Base-by-base conservation (phyloP, 2,797 vertebrate species). In the Enteromius unitaeniatus region DNA sequence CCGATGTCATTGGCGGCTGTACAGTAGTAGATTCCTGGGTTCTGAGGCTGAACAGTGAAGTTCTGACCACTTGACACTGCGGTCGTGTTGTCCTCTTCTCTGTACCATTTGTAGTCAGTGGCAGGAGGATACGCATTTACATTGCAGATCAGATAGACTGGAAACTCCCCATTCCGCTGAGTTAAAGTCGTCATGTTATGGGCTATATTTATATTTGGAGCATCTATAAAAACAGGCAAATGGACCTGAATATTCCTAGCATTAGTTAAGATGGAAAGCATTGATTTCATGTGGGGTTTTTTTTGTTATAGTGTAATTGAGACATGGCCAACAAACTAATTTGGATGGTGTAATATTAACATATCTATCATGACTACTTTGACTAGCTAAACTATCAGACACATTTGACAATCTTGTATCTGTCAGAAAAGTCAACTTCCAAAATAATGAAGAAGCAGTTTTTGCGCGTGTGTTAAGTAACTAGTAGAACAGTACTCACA, bases 11-110 rank as follows among this genome's bases (percentile, higher is more conserved):
- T 95, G 17, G 1, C 0, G 19, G 91, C 92, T 0, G 6, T 0
- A 79, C 94, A 95, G 88, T 91, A 92, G 85, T 93, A 93, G 3
- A 1, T 34, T 74, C 92, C 94, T 0, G 90, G 83, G 1, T 89
- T 0, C 9, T 91, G 1, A 64, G 92, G 91, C 26, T 6, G 3
- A 49, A 93, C 91, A 0, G 69, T 92, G 84, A 83, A 21, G 70
- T 19, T 90, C 85, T 77, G 87, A 0, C 0, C 0, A 0, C 0
- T 0, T 11, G 13, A 91, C 4, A 45, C 2, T 0, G 1, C 0
- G 0, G 3, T 65, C 4, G 3, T 1, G 0, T 34, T 60, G 1
- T 78, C 6, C 2, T 1, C 65, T 51, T 53, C 65, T 70, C 1
- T 89, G 89, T 88, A 89, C 93, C 94, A 94, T 3, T 6, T 1